A percentile compares a stretch with the other conserved stretches of the same genome.
phyloP scores from a whole-genome alignment of 2,113 vertebrate genomes.

The Rattus rattus region DNA sequence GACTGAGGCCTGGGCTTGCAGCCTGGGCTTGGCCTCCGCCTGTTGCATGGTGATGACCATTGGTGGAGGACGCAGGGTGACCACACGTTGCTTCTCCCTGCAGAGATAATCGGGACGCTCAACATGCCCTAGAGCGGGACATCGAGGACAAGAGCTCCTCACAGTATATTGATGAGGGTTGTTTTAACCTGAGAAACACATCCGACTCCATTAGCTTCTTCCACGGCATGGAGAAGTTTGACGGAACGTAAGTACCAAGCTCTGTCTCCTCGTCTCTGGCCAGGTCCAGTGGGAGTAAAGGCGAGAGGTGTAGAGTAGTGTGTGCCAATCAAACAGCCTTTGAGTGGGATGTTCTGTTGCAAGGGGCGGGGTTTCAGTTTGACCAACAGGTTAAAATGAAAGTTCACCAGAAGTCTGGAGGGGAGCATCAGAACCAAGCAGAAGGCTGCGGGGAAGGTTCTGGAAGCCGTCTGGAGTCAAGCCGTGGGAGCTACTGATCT shows the following conservation, averaged over 20 bases:
- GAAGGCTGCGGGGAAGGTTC: neutral
- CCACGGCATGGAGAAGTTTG: constrained; percentile 77
- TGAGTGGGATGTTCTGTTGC: neutral
- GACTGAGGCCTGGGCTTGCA: neutral
- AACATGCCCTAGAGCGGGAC: constrained; percentile 81
- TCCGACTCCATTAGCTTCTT: constrained; percentile 78
- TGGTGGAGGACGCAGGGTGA: neutral
- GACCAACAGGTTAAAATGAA: neutral
- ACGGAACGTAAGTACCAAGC: constrained; percentile 67
- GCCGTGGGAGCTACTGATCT: neutral
- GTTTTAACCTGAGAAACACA: constrained; percentile 82
- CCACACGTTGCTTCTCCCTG: fast-evolving
- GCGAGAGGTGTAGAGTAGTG: fast-evolving
- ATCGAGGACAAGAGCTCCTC: constrained; percentile 81
- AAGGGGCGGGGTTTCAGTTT: neutral
- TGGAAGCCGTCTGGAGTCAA: neutral
- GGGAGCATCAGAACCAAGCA: neutral
- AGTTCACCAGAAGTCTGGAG: neutral
- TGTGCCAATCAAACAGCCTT: neutral
- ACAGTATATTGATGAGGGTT: constrained; percentile 81
- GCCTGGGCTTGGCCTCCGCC: neutral
- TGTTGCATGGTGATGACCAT: fast-evolving
- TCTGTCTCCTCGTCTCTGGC: neutral
- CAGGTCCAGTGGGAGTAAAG: neutral
- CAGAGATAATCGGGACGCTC: constrained; percentile 82